Evolutionary conservation across 53 echinoderm and acorn worm species (phyloP), one percentile per base, ranked within the genome.

Genomic region (Echinarachnius parma): DNA sequence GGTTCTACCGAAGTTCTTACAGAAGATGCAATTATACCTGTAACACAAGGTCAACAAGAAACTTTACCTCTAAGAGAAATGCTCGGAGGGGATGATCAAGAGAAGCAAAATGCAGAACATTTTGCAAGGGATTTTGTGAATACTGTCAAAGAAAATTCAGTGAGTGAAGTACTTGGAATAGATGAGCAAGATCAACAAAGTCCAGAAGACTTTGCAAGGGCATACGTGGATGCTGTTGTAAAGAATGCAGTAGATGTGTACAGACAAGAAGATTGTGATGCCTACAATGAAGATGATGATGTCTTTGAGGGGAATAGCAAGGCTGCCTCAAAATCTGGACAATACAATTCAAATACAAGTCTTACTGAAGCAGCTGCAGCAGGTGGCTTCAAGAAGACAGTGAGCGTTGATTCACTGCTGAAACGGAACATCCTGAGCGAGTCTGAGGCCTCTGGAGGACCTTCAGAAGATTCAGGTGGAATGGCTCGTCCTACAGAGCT

Each of bases 401-500:
- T 72, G 28, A 72, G 56, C 74, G 42, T 72, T 35, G 74, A 56
- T 36, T 72, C 74, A 37, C 74, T 68, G 19, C 14, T 39, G 34
- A 28, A 31, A 39, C 56, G 29, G 19, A 56, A 57, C 20, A 11
- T 54, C 22, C 52, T 24, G 21, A 25, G 29, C 21, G 68, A 50
- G 22, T 31, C 34, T 32, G 68, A 68, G 4, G 52, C 31, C 21
- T 22, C 20, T 52, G 46, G 15, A 44, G 22, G 42, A 2, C 50
- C 52, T 50, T 23, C 47, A 4, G 64, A 39, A 45, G 69, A 69
- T 30, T 37, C 14, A 16, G 36, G 45, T 3, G 55, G 44, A 16
- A 37, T 72, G n/a, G 9, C 74, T 0, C 55, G 74, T 24, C 74
- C 74, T 9, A 72, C 74, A n/a, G 57, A 72, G 11, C 74, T 72